Conservation (phyloP, 2,113 vertebrate genomes). For the Pedetes capensis region DNA sequence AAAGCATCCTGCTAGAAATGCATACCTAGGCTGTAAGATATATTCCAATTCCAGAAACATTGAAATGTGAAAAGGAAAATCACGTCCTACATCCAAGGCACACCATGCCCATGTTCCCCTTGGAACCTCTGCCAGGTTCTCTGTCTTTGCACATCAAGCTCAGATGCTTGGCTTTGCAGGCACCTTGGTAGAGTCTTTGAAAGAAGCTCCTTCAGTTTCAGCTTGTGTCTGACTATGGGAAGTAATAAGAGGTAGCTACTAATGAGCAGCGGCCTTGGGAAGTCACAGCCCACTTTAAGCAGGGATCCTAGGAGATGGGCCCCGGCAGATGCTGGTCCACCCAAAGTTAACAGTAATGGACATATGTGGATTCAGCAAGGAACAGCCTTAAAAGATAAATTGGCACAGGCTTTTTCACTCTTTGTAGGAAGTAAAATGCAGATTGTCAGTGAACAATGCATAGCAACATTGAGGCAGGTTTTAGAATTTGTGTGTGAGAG, state of each 20-base stretch:
- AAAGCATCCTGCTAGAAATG: not conserved
- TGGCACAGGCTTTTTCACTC: not conserved
- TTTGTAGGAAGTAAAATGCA: conserved; percentile 49
- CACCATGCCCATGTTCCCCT: not conserved
- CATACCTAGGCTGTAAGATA: not conserved
- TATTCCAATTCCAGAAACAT: not conserved
- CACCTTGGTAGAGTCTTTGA: not conserved
- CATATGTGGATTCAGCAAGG: conserved; percentile 46
- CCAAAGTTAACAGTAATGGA: conserved; percentile 46
- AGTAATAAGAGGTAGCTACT: conserved; percentile 38
- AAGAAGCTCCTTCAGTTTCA: not conserved
- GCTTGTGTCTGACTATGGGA: conserved; percentile 5
- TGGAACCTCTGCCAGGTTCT: not conserved
- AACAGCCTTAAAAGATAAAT: conserved; percentile 44
- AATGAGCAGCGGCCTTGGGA: conserved; percentile 58
- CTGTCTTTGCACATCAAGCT: not conserved
- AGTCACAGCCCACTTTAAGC: conserved; percentile 52
- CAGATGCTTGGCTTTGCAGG: not conserved
- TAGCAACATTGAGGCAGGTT: conserved; percentile 26
- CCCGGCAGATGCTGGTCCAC: not conserved
- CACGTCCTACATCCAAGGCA: not conserved
- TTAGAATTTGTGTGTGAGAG: not conserved
- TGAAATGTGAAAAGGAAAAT: not conserved
- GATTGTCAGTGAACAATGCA: conserved; percentile 52
- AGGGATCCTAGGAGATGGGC: not conserved